These are phyloP conservation scores for Neofelis nebulosa DNA, from an alignment of 2,113 vertebrate genomes.

Conservation along the genomic window DNA sequence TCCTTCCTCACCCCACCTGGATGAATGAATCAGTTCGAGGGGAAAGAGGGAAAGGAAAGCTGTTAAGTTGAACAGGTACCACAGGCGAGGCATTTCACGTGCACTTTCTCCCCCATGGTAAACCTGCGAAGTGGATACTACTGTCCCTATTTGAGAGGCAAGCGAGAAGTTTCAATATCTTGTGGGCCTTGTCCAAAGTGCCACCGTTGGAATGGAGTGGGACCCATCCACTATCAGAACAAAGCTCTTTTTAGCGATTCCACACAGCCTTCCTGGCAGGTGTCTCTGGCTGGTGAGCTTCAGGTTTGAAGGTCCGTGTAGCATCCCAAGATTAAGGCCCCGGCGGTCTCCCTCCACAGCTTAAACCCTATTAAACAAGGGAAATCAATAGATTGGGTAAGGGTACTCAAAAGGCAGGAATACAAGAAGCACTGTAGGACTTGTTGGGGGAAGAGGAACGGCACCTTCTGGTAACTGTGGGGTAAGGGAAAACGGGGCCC, in stretches of 20 bases:
- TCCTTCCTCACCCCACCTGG: background rate
- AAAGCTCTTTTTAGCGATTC: too few relatives aligned
- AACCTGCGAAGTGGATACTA: background rate
- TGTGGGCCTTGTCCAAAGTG: background rate
- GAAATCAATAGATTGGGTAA: too few relatives aligned
- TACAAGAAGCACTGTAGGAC: background rate
- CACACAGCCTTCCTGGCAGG: accelerated
- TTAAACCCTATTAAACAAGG: background rate
- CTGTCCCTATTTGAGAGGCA: background rate
- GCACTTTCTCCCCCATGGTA: accelerated
- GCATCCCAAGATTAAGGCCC: background rate
- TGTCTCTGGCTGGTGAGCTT: accelerated
- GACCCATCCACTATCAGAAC: accelerated
- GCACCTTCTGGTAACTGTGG: background rate
- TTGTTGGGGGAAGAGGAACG: background rate
- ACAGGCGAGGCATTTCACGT: accelerated
- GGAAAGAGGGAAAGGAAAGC: background rate
- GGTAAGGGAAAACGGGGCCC: background rate
- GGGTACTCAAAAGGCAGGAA: background rate
- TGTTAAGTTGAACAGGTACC: too few relatives aligned
- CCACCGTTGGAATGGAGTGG: accelerated
- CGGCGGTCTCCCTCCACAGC: background rate
- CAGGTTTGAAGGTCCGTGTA: background rate
- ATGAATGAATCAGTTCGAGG: background rate
- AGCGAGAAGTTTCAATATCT: background rate